phyloP scores from a whole-genome alignment of 2,797 vertebrate genomes.

The Pangasius krempfi region DNA sequence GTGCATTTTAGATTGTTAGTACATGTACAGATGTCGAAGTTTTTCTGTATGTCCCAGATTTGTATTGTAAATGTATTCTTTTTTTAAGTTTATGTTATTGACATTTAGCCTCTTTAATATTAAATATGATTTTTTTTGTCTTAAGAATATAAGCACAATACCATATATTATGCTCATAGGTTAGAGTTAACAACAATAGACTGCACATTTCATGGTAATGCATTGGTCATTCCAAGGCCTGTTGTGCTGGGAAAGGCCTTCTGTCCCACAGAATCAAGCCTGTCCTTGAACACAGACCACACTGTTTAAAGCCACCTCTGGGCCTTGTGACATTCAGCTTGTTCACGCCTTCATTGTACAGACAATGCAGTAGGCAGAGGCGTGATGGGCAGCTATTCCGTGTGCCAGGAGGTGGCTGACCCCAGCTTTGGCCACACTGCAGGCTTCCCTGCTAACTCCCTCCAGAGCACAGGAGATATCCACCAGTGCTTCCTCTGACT shows the following conservation, averaged over 20 bases:
- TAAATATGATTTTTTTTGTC: background rate
- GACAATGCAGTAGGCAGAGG: constrained; percentile 50
- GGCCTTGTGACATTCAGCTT: constrained; percentile 70
- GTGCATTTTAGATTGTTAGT: background rate
- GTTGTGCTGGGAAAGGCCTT: constrained; percentile 52
- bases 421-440: constrained; percentile 51
- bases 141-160: constrained; percentile 1
- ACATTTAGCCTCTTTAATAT: background rate
- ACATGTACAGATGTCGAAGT: background rate
- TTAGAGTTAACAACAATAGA: constrained; percentile 38
- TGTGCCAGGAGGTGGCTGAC: constrained; percentile 62
- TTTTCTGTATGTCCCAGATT: background rate
- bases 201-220: constrained; percentile 46
- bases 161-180: constrained; percentile 26
- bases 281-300: constrained; percentile 63
- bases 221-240: constrained; percentile 36
- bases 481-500: constrained; percentile 45
- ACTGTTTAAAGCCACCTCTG: constrained; percentile 61
- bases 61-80: background rate
- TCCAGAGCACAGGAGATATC: constrained; percentile 22
- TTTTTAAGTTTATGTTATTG: background rate
- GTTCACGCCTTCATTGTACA: constrained; percentile 61
- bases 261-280: constrained; percentile 53
- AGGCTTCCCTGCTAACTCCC: constrained; percentile 59
- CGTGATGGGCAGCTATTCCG: constrained; percentile 53